A percentile compares a stretch with the other conserved stretches of the same genome.
These are phyloP conservation scores for Cosmia pyralina DNA, from an alignment of 2,888 invertebrate genomes.

Conservation along the genomic window DNA sequence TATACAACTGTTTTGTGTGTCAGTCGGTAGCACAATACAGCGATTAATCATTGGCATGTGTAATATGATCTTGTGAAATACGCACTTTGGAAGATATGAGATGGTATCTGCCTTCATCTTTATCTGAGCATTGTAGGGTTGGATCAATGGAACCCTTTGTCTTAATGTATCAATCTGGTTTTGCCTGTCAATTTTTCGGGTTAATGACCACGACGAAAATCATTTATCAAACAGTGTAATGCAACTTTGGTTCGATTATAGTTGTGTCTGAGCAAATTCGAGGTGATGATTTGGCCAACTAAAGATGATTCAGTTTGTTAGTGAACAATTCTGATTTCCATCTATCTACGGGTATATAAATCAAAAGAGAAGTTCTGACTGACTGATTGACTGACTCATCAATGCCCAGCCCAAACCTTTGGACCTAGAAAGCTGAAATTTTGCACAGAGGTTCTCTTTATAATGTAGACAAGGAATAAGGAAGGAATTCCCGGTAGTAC, in stretches of 20 bases:
- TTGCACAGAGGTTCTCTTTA: no score
- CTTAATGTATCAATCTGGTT: constrained; percentile 28
- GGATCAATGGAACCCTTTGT: constrained; percentile 38
- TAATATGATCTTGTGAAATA: constrained; percentile 66
- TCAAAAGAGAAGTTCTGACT: no score
- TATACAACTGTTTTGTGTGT: constrained; percentile 66
- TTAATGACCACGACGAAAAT: constrained; percentile 36
- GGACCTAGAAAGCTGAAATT: no score
- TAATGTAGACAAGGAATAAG: no score
- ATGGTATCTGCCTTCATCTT: constrained; percentile 47
- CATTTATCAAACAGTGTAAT: constrained; percentile 15
- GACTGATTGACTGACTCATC: no score
- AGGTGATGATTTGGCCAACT: background rate
- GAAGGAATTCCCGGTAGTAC: no score
- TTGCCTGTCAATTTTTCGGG: constrained; percentile 24
- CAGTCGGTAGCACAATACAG: constrained; percentile 69
- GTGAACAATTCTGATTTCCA: background rate
- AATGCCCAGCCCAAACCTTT: no score
- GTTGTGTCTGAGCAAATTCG: background rate
- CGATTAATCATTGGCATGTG: constrained; percentile 70
- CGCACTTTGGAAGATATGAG: constrained; percentile 52
- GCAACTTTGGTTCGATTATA: background rate
- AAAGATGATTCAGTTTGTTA: background rate
- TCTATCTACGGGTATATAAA: no score
- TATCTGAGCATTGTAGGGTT: constrained; percentile 26